Evolutionary conservation across 2,888 invertebrate genomes (phyloP).

Genomic region (Diplazon laetatorius): DNA sequence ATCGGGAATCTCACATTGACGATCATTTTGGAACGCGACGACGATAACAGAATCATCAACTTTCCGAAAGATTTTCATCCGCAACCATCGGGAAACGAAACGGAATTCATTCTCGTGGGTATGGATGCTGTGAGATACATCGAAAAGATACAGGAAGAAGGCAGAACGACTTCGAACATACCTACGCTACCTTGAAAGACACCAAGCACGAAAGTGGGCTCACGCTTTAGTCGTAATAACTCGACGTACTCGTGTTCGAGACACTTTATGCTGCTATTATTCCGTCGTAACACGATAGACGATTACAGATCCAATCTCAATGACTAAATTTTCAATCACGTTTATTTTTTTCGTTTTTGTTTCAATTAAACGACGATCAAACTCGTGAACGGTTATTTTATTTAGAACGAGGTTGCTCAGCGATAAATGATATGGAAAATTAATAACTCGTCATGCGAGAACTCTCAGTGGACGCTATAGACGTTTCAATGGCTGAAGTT

Average conservation of each 20-base stretch:
- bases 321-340: not conserved
- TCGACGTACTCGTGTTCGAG: not conserved
- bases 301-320: not conserved
- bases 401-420: constrained; percentile 8
- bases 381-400: constrained; percentile 6
- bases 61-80: constrained; percentile 71
- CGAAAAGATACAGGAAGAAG: constrained; percentile 69
- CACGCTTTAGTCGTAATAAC: too few species aligned
- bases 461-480: not conserved
- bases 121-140: constrained; percentile 72
- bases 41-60: constrained; percentile 64
- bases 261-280: not conserved
- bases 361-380: not conserved
- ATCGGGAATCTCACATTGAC: constrained; percentile 69
- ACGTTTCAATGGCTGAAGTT: constrained; percentile 22
- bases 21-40: constrained; percentile 70
- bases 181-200: constrained; percentile 35
- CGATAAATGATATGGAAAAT: constrained; percentile 8
- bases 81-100: constrained; percentile 67
- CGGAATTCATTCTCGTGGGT: constrained; percentile 69
- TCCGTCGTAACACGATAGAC: not conserved
- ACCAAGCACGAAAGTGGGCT: too few species aligned
- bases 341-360: too few species aligned
- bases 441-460: not conserved
- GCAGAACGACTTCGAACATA: constrained; percentile 33